Percentiles rank a stretch among this genome's conserved stretches.
These are phyloP conservation scores for Drosophila basisetae DNA, from an alignment of 2,888 invertebrate species.

Conservation along the genomic window DNA sequence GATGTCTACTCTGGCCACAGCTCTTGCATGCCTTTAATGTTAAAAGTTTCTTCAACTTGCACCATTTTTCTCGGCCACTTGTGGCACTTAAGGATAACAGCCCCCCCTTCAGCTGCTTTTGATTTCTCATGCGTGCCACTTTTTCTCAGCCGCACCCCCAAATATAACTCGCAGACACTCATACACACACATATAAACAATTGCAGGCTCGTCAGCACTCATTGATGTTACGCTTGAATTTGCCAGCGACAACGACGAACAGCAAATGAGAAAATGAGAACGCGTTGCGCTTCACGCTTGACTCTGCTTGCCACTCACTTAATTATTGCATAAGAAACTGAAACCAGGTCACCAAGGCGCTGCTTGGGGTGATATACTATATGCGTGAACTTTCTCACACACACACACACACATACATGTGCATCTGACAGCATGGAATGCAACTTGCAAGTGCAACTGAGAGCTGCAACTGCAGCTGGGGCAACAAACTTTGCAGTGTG, in stretches of 20 bases:
- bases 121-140: constrained; percentile 73
- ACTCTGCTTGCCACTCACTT: constrained; percentile 79
- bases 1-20: constrained; percentile 6
- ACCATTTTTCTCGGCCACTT: constrained; percentile 35
- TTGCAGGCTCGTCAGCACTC: constrained; percentile 30
- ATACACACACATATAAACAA: constrained; percentile 21
- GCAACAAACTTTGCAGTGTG: constrained; percentile 74
- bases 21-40: constrained; percentile 33
- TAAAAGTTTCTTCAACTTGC: constrained; percentile 39
- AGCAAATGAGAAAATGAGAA: constrained; percentile 64
- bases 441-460: constrained; percentile 37
- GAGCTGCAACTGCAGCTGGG: constrained; percentile 60
- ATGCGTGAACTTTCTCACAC: constrained; percentile 6
- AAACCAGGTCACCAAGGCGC: constrained; percentile 74
- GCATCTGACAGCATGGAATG: constrained; percentile 36
- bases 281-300: constrained; percentile 68
- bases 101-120: constrained; percentile 54
- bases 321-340: constrained; percentile 76
- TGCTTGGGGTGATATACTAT: constrained; percentile 24
- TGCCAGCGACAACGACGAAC: constrained; percentile 36
- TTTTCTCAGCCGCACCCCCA: constrained; percentile 60
- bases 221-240: constrained; percentile 72
- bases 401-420: constrained; percentile 4
- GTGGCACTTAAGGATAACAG: constrained; percentile 42
- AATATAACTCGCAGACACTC: constrained; percentile 40